phyloP scores from a whole-genome alignment of 2,888 invertebrate genomes.

The Aphrophora alni region DNA sequence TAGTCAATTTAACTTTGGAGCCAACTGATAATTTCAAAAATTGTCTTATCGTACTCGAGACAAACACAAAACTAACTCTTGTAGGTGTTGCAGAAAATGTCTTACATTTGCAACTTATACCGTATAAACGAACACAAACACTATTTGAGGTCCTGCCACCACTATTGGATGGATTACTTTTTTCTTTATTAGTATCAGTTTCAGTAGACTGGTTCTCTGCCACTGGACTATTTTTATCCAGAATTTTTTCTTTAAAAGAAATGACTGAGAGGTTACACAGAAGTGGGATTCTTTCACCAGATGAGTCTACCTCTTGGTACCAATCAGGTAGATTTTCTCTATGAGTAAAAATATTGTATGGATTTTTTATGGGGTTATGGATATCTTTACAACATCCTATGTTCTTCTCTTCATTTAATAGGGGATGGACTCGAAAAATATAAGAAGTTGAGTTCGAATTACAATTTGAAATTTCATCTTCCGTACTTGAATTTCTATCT shows the following conservation, averaged over 20 bases:
- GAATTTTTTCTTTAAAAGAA: neutral
- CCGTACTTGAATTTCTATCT: neutral
- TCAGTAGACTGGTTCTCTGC: neutral
- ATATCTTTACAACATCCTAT: slow-evolving; percentile 19
- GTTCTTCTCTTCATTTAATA: slow-evolving; percentile 3
- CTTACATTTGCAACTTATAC: neutral
- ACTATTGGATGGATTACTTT: neutral
- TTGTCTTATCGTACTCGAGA: slow-evolving; percentile 63
- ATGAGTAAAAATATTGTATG: slow-evolving; percentile 38
- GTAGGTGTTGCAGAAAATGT: neutral
- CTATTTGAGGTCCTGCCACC: neutral
- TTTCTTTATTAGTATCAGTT: neutral
- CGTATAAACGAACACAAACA: slow-evolving; percentile 21
- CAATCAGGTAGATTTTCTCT: slow-evolving; percentile 23
- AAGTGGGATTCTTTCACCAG: neutral
- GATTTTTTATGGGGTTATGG: slow-evolving; percentile 24
- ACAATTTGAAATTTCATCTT: neutral
- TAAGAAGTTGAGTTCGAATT: neutral
- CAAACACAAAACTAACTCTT: slow-evolving; percentile 56
- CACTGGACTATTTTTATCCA: neutral
- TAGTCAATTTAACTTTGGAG: slow-evolving; percentile 57
- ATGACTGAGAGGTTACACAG: neutral
- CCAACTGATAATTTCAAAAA: slow-evolving; percentile 65
- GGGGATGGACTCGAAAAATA: slow-evolving; percentile 17
- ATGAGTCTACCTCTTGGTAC: neutral